phyloP scores from a whole-genome alignment of 2,113 vertebrate genomes.

The Barnardius zonarius region DNA sequence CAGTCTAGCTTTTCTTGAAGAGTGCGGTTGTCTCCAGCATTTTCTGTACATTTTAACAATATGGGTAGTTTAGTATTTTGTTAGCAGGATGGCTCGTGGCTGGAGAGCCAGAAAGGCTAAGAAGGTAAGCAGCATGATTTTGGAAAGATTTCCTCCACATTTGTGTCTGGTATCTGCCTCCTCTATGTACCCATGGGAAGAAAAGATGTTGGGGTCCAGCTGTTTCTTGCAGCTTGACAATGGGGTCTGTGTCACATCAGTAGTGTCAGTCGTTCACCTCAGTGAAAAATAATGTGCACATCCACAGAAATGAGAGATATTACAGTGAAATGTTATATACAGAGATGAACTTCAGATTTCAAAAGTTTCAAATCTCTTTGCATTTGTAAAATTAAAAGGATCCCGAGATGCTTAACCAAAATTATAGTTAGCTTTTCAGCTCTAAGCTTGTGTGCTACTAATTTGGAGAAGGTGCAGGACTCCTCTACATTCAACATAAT shows the following conservation, averaged over 20 bases:
- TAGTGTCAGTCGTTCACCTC: background rate
- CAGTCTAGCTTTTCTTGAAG: background rate
- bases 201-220: background rate
- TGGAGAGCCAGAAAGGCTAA: background rate
- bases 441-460: background rate
- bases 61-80: background rate
- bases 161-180: background rate
- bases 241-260: background rate
- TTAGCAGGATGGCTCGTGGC: background rate
- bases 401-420: background rate
- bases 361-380: background rate
- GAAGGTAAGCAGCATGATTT: background rate
- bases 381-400: background rate
- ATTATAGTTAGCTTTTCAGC: background rate
- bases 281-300: background rate
- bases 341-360: background rate
- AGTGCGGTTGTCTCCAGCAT: background rate
- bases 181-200: background rate
- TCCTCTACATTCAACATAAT: background rate
- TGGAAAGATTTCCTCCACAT: background rate
- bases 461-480: background rate
- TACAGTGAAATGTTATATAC: background rate
- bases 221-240: background rate
- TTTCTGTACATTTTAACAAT: background rate
- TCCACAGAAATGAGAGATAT: background rate